These are phyloP conservation scores for Drosophila subquinaria DNA, from an alignment of 2,888 invertebrate species.

Conservation along the genomic window DNA sequence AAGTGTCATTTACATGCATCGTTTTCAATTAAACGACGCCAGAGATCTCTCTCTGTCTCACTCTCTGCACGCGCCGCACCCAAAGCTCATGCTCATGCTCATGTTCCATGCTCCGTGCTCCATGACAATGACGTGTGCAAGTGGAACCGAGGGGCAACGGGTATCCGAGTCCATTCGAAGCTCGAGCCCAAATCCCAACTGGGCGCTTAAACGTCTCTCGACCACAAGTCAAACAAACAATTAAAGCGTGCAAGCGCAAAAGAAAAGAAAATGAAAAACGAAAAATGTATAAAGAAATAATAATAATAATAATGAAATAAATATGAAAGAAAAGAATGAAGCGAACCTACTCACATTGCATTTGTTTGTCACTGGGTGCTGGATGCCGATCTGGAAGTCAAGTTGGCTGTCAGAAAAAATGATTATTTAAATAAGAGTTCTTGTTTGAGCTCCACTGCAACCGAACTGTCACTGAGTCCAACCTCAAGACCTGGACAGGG, in stretches of 20 bases:
- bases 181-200: constrained; percentile 41
- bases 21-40: constrained; percentile 81
- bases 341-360: constrained; percentile 43
- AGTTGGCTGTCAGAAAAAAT: constrained; percentile 85
- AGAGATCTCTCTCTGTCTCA: constrained; percentile 25
- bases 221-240: constrained; percentile 80
- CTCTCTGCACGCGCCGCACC: constrained; percentile 68
- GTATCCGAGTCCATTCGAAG: not conserved
- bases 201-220: constrained; percentile 68
- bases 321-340: constrained; percentile 63
- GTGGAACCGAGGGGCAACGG: constrained; percentile 29
- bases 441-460: constrained; percentile 75
- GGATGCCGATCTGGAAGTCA: constrained; percentile 85
- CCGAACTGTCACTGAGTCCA: constrained; percentile 78
- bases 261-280: constrained; percentile 30
- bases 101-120: constrained; percentile 19
- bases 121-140: constrained; percentile 56
- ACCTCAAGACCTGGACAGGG: constrained; percentile 20
- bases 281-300: constrained; percentile 31
- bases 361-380: constrained; percentile 53
- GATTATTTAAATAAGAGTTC: constrained; percentile 84
- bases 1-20: constrained; percentile 83
- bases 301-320: constrained; percentile 57
- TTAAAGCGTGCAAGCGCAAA: constrained; percentile 66
- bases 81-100: constrained; percentile 40